phyloP scores from a whole-genome alignment of 2,888 invertebrate genomes.

The Bunonema sp. region DNA sequence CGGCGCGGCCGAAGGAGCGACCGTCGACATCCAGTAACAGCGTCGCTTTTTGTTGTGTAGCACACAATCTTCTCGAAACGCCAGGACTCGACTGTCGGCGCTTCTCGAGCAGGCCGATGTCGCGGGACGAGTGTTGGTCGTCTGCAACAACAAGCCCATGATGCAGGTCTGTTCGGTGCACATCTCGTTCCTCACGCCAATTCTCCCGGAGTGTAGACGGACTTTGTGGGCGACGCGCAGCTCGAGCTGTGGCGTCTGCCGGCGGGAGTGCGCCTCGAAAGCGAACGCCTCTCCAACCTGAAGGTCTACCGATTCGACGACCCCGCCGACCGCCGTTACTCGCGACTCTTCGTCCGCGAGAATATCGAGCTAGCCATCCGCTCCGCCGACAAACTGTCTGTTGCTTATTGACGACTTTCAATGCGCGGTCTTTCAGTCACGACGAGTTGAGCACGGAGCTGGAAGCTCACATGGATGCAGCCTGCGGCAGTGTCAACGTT shows the following conservation, averaged over 20 bases:
- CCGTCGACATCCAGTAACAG: too few relatives aligned
- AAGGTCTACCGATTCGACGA: slow-evolving; percentile 13
- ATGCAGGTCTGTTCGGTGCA: slow-evolving; percentile 7
- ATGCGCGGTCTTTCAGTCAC: not conserved
- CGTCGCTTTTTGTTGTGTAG: too few relatives aligned
- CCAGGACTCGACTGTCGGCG: too few relatives aligned
- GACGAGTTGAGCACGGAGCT: slow-evolving; percentile 4
- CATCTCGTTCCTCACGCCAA: not conserved
- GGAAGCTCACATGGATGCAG: slow-evolving; percentile 21
- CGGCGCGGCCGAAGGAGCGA: too few relatives aligned
- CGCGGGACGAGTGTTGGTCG: slow-evolving; percentile 10
- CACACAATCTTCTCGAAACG: too few relatives aligned
- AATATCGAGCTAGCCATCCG: slow-evolving; percentile 10
- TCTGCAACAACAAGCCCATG: slow-evolving; percentile 11
- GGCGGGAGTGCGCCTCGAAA: slow-evolving; percentile 12
- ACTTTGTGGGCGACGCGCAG: slow-evolving; percentile 15
- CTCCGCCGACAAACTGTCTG: slow-evolving; percentile 4
- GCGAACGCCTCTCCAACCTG: slow-evolving; percentile 14
- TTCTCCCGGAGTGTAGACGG: slow-evolving; percentile 10
- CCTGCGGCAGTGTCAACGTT: slow-evolving; percentile 34
- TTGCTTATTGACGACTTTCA: not conserved
- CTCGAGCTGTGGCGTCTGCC: slow-evolving; percentile 32
- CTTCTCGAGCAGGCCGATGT: slow-evolving; percentile 8
- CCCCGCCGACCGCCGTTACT: slow-evolving; percentile 4
- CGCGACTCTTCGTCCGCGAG: slow-evolving; percentile 18